phyloP scores from a whole-genome alignment of 2,113 vertebrate species.

The Cephalopholis sonnerati region DNA sequence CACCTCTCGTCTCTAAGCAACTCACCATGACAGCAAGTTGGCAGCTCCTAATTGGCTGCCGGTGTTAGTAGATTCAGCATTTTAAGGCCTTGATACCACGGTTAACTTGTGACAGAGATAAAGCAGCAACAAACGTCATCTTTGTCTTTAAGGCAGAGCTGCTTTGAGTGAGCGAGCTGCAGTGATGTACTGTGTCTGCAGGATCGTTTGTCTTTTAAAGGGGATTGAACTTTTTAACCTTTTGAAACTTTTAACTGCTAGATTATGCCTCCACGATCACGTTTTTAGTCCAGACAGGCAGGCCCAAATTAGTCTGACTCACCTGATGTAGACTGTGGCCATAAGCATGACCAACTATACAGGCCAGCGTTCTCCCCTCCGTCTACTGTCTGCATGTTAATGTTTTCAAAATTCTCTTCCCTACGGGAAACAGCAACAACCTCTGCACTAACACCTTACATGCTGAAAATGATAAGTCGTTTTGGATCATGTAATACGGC shows the following conservation, averaged over 20 bases:
- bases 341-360: too few species aligned
- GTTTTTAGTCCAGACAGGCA: background rate
- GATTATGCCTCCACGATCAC: background rate
- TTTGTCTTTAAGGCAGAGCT: background rate
- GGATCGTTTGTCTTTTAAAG: constrained; percentile 1
- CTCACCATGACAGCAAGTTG: constrained; percentile 50
- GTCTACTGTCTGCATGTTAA: too few species aligned
- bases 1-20: constrained; percentile 60
- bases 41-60: constrained; percentile 44
- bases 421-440: too few species aligned
- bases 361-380: too few species aligned
- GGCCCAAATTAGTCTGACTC: too few species aligned
- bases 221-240: background rate
- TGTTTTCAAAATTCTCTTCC: too few species aligned
- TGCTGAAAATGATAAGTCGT: too few species aligned
- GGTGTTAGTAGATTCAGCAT: constrained; percentile 25
- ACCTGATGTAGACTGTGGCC: too few species aligned
- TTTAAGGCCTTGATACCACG: constrained; percentile 17
- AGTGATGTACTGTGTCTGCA: background rate
- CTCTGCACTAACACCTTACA: too few species aligned
- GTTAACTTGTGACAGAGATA: background rate
- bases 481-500: too few species aligned
- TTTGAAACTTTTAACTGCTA: constrained; percentile 1
- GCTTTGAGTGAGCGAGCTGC: background rate
- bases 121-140: background rate